Conservation (phyloP, 2,888 invertebrate species). For the Megalurothrips usitatus region DNA sequence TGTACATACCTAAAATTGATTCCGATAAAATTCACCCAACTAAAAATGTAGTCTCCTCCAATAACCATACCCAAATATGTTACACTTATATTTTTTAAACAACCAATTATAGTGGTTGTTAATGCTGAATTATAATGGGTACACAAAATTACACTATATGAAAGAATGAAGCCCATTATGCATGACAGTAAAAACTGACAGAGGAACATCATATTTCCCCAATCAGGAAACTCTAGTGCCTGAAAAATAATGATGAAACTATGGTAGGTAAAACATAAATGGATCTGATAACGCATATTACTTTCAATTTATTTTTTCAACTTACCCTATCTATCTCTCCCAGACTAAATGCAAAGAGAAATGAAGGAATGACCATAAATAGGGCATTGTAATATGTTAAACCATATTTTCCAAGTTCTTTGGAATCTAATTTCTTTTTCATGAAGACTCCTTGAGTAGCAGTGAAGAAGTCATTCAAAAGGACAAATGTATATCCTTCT, state of each 20-base stretch:
- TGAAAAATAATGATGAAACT: neutral
- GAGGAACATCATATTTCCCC: slow-evolving; percentile 72
- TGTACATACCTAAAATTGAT: slow-evolving; percentile 64
- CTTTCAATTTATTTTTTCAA: slow-evolving; percentile 26
- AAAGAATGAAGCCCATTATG: slow-evolving; percentile 93
- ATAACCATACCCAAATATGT: slow-evolving; percentile 98
- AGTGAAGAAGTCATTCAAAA: slow-evolving; percentile 90
- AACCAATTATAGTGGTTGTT: slow-evolving; percentile 97
- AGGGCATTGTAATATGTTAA: slow-evolving; percentile 88
- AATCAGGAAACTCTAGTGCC: slow-evolving; percentile 51
- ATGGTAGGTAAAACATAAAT: neutral
- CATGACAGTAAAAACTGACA: slow-evolving; percentile 83
- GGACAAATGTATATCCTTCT: slow-evolving; percentile 83
- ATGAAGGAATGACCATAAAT: slow-evolving; percentile 77
- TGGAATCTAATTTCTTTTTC: slow-evolving; percentile 93
- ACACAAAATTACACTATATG: slow-evolving; percentile 92
- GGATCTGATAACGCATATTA: neutral
- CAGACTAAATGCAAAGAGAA: slow-evolving; percentile 64
- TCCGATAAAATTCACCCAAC: slow-evolving; percentile 90
- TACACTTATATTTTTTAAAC: slow-evolving; percentile 94
- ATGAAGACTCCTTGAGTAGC: slow-evolving; percentile 97
- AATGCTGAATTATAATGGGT: slow-evolving; percentile 96
- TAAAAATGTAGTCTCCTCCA: slow-evolving; percentile 96
- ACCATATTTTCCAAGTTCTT: slow-evolving; percentile 88
- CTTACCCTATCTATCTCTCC: slow-evolving; percentile 50